Evolutionary conservation across 2,113 vertebrate species (phyloP).

Genomic region (Pipra filicauda): DNA sequence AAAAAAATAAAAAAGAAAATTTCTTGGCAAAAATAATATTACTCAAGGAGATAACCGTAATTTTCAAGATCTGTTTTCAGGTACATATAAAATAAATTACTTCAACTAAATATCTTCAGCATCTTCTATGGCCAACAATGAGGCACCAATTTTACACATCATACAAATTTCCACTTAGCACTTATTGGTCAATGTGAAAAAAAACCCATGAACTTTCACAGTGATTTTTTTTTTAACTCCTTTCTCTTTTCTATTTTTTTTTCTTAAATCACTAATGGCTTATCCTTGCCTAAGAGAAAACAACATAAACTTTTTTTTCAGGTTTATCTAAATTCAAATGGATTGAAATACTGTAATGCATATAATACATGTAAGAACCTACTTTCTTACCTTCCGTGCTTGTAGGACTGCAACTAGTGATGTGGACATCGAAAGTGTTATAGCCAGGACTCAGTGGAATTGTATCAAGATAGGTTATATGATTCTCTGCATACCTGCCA

Average conservation of each 20-base stretch:
- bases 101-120: background rate
- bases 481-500: background rate
- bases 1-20: background rate
- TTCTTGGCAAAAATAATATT: background rate
- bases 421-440: background rate
- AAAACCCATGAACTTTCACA: background rate
- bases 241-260: background rate
- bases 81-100: background rate
- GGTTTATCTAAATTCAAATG: background rate
- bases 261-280: background rate
- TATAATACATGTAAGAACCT: background rate
- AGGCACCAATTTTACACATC: background rate
- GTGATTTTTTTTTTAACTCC: background rate
- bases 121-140: background rate
- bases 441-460: background rate
- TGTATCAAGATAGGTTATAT: background rate
- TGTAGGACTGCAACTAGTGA: background rate
- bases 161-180: background rate
- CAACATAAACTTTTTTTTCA: background rate
- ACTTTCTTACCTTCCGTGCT: background rate
- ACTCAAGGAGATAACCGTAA: background rate
- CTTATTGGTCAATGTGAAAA: background rate
- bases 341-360: background rate
- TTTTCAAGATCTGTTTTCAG: constrained; percentile 29
- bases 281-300: background rate